These are phyloP conservation scores for Crypturellus undulatus DNA, from an alignment of 2,113 vertebrate species.

Conservation along the genomic window DNA sequence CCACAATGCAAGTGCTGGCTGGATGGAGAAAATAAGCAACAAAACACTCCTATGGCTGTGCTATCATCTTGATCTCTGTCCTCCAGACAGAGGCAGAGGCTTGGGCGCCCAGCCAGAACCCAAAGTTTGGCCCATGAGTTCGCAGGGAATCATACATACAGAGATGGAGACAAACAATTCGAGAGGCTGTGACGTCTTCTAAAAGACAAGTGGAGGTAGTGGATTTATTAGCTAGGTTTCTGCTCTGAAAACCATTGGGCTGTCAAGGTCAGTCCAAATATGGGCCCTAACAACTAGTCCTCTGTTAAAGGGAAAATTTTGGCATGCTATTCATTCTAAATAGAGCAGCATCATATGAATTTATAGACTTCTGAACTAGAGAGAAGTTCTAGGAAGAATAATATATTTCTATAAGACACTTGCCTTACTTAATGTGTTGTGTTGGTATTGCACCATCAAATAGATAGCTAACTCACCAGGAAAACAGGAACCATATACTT, in stretches of 20 bases:
- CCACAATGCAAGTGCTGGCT: neutral
- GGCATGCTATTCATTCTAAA: neutral
- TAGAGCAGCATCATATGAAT: neutral
- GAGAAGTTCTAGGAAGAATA: neutral
- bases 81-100: slow-evolving; percentile 14
- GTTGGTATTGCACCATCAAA: neutral
- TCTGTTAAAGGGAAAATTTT: neutral
- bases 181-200: slow-evolving; percentile 1
- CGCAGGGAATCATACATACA: neutral
- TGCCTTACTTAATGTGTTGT: neutral
- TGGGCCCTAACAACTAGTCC: neutral
- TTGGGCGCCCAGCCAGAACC: neutral
- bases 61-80: slow-evolving; percentile 31
- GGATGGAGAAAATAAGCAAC: neutral
- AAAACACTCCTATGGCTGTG: neutral
- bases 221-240: slow-evolving; percentile 17
- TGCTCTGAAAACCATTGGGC: neutral
- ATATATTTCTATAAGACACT: neutral
- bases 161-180: neutral
- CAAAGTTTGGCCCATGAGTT: neutral
- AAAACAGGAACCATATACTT: rapidly evolving
- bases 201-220: neutral
- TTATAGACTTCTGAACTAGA: neutral
- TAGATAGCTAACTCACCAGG: neutral
- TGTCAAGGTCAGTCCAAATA: slow-evolving; percentile 17